Evolutionary conservation across 2,888 invertebrate genomes (phyloP).

Genomic region (Geotrupes spiniger): DNA sequence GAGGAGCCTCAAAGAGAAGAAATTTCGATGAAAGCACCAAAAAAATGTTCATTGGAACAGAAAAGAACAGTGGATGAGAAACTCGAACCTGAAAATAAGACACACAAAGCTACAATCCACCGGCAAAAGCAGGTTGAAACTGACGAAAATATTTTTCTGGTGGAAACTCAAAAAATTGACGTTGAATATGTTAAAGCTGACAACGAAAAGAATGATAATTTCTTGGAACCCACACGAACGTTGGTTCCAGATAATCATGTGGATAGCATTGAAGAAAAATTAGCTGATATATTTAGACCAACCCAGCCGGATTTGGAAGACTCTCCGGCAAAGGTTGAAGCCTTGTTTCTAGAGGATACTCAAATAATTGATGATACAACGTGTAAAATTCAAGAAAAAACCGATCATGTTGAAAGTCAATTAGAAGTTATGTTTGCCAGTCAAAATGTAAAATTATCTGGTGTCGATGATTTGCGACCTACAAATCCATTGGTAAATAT

Average conservation of each 20-base stretch:
- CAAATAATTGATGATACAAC: not conserved
- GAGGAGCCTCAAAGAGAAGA: too few species aligned
- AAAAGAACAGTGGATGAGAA: too few species aligned
- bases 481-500: slow-evolving; percentile 28
- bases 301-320: too few species aligned
- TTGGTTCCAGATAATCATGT: too few species aligned
- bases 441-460: slow-evolving; percentile 26
- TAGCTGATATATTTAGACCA: slow-evolving; percentile 8
- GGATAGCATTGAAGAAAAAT: slow-evolving; percentile 9
- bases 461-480: slow-evolving; percentile 22
- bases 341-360: not conserved
- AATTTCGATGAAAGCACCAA: not conserved
- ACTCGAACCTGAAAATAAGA: too few species aligned
- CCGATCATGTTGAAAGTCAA: slow-evolving; percentile 30
- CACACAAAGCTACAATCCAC: too few species aligned
- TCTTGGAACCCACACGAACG: too few species aligned
- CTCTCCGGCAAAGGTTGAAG: not conserved
- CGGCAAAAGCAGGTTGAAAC: too few species aligned
- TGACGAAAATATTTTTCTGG: slow-evolving; percentile 2
- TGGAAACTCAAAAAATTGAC: not conserved
- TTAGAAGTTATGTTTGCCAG: slow-evolving; percentile 34
- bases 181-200: not conserved
- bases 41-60: too few species aligned
- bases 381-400: not conserved
- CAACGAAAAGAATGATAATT: not conserved